Percentiles rank a stretch among this genome's conserved stretches.
Evolutionary conservation across 2,113 vertebrate genomes (phyloP).

Genomic region (Vidua chalybeata): DNA sequence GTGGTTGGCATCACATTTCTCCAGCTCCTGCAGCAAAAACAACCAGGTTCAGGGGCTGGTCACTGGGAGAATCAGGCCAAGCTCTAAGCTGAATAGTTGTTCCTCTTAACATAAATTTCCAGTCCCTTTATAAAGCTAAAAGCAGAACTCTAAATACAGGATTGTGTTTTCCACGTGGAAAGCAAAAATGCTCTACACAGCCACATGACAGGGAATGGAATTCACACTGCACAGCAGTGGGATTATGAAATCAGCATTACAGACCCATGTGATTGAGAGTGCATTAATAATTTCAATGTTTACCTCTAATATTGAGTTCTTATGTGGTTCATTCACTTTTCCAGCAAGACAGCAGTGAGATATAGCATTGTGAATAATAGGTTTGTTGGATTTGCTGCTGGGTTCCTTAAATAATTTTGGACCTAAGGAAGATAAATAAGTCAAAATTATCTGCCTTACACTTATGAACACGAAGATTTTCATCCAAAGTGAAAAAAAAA

Average conservation of each 20-base stretch:
- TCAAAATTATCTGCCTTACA: background rate
- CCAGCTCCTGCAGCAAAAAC: constrained; percentile 81
- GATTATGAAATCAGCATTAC: background rate
- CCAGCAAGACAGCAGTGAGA: constrained; percentile 95
- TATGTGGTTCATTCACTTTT: constrained; percentile 92
- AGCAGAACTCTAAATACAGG: background rate
- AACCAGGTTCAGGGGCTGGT: background rate
- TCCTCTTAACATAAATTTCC: background rate
- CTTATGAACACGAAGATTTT: background rate
- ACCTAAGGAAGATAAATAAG: constrained; percentile 68
- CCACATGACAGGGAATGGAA: background rate
- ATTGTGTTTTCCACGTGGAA: accelerated
- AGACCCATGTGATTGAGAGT: background rate
- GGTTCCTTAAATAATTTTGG: constrained; percentile 96
- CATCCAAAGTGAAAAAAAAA: background rate
- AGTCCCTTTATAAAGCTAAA: background rate
- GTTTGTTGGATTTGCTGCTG: constrained; percentile 95
- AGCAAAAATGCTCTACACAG: background rate
- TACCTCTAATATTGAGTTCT: constrained; percentile 90
- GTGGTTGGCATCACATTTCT: constrained; percentile 95
- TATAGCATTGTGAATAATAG: constrained; percentile 93
- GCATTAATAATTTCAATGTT: background rate
- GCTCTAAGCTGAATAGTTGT: background rate
- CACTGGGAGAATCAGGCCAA: background rate
- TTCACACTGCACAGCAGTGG: background rate